Conservation (phyloP, 35 echinoderm and acorn worm genomes). For the Chiridota heheva region DNA sequence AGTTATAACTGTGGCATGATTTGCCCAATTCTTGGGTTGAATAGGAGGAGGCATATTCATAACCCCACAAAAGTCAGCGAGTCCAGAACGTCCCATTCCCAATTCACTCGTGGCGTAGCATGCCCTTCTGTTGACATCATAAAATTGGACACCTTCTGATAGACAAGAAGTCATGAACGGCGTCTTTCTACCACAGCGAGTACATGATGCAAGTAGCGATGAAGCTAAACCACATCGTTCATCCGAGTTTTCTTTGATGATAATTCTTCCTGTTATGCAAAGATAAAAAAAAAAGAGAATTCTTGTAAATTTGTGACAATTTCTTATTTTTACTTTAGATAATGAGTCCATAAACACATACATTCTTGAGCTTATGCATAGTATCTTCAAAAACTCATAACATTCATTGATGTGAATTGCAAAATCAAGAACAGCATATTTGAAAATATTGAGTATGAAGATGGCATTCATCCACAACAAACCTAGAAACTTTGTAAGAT, state of each 20-base stretch:
- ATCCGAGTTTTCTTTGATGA: background rate
- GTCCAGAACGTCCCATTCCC: background rate
- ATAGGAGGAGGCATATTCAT: constrained; percentile 2
- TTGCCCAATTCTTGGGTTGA: background rate
- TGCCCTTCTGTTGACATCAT: background rate
- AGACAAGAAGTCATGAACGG: background rate
- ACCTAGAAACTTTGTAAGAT: too few species aligned
- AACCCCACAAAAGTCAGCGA: background rate
- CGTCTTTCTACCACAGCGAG: background rate
- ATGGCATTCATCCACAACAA: too few species aligned
- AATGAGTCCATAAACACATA: too few species aligned
- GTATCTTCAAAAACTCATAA: too few species aligned
- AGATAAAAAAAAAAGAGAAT: too few species aligned
- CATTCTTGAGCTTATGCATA: too few species aligned
- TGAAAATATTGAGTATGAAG: too few species aligned
- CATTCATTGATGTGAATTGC: too few species aligned
- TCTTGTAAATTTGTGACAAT: too few species aligned
- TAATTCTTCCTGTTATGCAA: background rate
- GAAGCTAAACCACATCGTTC: background rate
- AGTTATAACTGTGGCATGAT: background rate
- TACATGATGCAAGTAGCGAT: background rate
- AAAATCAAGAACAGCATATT: too few species aligned
- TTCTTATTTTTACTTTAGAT: too few species aligned
- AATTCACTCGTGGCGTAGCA: background rate
- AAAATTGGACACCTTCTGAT: background rate